Percentiles rank a stretch among this genome's conserved stretches.
These are phyloP conservation scores for Tyrophagus putrescentiae DNA, from an alignment of 1,140 invertebrate species.

Conservation along the genomic window DNA sequence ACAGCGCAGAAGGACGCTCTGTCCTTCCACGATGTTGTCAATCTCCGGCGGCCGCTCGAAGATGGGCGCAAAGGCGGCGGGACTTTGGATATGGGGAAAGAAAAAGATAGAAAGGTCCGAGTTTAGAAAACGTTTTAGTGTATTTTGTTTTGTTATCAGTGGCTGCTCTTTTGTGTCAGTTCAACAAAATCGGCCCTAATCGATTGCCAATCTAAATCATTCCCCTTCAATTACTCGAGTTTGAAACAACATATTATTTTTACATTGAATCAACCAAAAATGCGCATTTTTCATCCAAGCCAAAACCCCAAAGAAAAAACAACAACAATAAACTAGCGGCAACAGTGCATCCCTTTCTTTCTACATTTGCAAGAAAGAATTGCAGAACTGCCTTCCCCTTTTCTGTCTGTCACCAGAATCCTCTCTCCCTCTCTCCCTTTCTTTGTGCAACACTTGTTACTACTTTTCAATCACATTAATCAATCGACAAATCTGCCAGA, in stretches of 20 bases:
- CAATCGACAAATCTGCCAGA: too few species aligned
- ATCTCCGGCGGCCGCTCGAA: constrained; percentile 9
- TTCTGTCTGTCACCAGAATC: too few species aligned
- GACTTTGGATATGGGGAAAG: not conserved
- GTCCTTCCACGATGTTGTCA: constrained; percentile 10
- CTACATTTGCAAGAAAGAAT: too few species aligned
- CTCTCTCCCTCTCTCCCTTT: too few species aligned
- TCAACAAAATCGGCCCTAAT: not conserved
- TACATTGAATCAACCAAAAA: not conserved
- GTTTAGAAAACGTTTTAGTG: not conserved
- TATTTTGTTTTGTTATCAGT: not conserved
- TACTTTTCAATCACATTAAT: too few species aligned
- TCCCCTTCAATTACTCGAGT: constrained; percentile 4
- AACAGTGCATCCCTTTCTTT: too few species aligned
- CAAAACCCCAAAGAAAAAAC: too few species aligned
- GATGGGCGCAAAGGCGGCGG: not conserved
- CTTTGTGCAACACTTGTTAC: too few species aligned
- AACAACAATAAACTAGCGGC: too few species aligned
- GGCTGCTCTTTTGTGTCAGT: not conserved
- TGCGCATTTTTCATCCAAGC: too few species aligned
- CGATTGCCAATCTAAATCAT: not conserved
- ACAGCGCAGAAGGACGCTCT: not conserved
- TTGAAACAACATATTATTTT: not conserved
- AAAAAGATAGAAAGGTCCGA: not conserved
- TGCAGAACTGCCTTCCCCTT: too few species aligned